phyloP scores from a whole-genome alignment of 1,140 invertebrate species.

The Lysiphlebus fabarum region DNA sequence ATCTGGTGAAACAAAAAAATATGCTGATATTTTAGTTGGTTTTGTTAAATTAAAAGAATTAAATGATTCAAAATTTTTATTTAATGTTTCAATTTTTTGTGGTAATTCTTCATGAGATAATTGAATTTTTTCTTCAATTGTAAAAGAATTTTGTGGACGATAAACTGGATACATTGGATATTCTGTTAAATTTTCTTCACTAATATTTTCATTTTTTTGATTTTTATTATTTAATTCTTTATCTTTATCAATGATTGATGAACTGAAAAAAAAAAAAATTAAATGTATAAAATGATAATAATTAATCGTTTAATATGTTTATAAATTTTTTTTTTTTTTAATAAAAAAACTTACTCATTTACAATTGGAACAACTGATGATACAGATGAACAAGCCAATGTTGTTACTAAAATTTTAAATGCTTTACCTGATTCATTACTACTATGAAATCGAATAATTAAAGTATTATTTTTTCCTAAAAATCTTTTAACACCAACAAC shows the following conservation, averaged over 20 bases:
- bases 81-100: not conserved
- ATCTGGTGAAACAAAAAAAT: conserved; percentile 21
- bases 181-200: no score
- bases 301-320: no score
- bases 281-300: no score
- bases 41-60: not conserved
- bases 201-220: no score
- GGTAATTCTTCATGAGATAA: not conserved
- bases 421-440: conserved; percentile 37
- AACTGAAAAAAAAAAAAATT: no score
- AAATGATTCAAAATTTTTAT: no score
- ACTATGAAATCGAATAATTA: conserved; percentile 47
- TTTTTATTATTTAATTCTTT: not conserved
- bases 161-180: conserved; percentile 22
- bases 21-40: conserved; percentile 20
- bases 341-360: not conserved
- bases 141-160: conserved; percentile 18
- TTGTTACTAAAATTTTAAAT: conserved; percentile 56
- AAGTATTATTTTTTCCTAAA: conserved; percentile 48
- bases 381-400: conserved; percentile 37
- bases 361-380: not conserved
- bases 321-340: no score
- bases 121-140: conserved; percentile 10
- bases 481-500: conserved; percentile 52
- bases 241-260: no score